Conservation (phyloP, 2,888 invertebrate species). For the Trachelus troglodyta region DNA sequence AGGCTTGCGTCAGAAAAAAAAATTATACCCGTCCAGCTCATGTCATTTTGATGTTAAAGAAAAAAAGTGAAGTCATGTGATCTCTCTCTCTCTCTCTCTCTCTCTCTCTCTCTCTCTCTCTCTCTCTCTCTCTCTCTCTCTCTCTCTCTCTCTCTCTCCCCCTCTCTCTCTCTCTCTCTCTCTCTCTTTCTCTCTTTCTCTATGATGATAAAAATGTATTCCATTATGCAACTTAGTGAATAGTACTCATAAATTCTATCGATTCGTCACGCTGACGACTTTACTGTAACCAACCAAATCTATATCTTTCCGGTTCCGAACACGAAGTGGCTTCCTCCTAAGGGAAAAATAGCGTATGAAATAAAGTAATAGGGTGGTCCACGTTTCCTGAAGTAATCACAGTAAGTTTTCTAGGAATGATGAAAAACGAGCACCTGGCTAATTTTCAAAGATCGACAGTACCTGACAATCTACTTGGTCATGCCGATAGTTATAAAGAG, state of each 20-base stretch:
- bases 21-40: background rate
- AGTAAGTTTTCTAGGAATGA: background rate
- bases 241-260: background rate
- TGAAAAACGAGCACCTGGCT: background rate
- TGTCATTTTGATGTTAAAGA: background rate
- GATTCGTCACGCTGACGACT: background rate
- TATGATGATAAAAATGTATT: background rate
- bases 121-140: too few relatives aligned
- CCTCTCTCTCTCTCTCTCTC: too few relatives aligned
- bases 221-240: background rate
- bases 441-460: background rate
- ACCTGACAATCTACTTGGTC: background rate
- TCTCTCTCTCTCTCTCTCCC: too few relatives aligned
- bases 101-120: too few relatives aligned
- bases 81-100: too few relatives aligned
- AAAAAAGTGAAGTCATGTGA: background rate
- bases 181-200: fast-evolving
- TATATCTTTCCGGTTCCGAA: background rate
- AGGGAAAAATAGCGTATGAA: background rate
- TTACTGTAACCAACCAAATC: background rate
- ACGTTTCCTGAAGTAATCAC: background rate
- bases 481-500: background rate
- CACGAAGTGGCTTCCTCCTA: background rate
- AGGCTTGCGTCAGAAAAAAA: background rate
- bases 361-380: background rate